phyloP scores from a whole-genome alignment of 2,797 vertebrate genomes.

The Tauraco hartlaubi region DNA sequence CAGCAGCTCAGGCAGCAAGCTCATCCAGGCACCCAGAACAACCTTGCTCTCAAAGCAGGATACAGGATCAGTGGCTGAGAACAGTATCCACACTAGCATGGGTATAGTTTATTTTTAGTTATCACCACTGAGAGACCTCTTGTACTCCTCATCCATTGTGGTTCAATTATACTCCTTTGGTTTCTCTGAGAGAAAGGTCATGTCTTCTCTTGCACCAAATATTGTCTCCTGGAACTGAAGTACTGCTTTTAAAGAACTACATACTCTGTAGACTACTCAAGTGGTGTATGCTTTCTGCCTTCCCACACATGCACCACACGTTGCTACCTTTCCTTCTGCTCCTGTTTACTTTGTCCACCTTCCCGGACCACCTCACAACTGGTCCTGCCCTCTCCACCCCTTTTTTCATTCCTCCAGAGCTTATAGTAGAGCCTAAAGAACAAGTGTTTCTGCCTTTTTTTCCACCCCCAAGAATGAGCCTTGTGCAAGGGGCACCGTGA shows the following conservation, averaged over 20 bases:
- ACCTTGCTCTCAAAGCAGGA: not conserved
- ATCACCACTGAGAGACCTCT: not conserved
- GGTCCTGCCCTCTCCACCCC: not conserved
- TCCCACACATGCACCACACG: accelerated
- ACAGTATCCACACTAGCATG: accelerated
- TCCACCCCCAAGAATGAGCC: not conserved
- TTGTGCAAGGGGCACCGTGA: accelerated
- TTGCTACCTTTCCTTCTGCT: not conserved
- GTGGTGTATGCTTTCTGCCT: not conserved
- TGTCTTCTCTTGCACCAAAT: accelerated
- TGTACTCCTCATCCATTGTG: not conserved
- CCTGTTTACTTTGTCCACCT: not conserved
- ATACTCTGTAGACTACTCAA: not conserved
- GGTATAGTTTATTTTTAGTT: not conserved
- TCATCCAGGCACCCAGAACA: not conserved
- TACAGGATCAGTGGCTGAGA: not conserved
- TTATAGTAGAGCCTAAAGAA: not conserved
- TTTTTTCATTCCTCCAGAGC: not conserved
- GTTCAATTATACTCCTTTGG: not conserved
- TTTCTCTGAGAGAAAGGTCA: not conserved
- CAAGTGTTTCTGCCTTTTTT: not conserved
- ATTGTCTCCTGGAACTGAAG: not conserved
- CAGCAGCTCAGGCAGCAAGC: not conserved
- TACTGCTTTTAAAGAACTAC: not conserved
- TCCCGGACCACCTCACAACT: not conserved